Base-by-base conservation (phyloP, 2,888 invertebrate genomes). In the Glaucopsyche alexis region DNA sequence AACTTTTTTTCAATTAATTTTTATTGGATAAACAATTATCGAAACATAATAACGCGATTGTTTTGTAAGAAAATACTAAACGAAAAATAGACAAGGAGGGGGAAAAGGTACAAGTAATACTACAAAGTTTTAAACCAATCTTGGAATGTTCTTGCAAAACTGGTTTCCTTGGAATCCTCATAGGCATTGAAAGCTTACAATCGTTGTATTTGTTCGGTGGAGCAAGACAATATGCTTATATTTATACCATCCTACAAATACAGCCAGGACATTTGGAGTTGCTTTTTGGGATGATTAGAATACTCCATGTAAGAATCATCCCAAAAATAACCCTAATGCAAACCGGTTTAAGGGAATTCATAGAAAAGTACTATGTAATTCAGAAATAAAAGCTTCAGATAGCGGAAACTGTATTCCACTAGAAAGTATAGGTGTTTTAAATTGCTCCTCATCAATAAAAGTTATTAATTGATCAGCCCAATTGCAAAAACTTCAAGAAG, bases 371-470 rank as follows among this genome's bases (percentile, higher is more conserved):
- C n/a, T 72, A 29, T 47, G 42, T 16, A 69, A 75, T 65, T 29
- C 72, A 8, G 73, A 75, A 73, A 3, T 75, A 1, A 71, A 52
- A 73, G 42, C 66, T 9, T 19, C 67, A 0, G 49, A 29, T 7
- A 73, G 40, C 14, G 75, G 73, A 7, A 75, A 73, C 60, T 73
- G 74, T 19, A 29, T 75, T 14, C 72, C 75, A 5, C 50, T 74
- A 9, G 75, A 75, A 19, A 71, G 66, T n/a, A 72, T 75, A 29
- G 71, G 70, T 13, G 71, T 75, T 42, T 47, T 75, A n/a, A 74
- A 72, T 70, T 74, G 72, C 52, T 60, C 72, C 19, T 75, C 75
- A 45, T 70, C 71, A 11, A 74, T 71, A 7, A 72, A 74, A 72
- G 64, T 64, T 40, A 74, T 74, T 9, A 74, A 74, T 70, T 47